Conservation (phyloP, 1,140 invertebrate genomes). For the Linepithema humile region DNA sequence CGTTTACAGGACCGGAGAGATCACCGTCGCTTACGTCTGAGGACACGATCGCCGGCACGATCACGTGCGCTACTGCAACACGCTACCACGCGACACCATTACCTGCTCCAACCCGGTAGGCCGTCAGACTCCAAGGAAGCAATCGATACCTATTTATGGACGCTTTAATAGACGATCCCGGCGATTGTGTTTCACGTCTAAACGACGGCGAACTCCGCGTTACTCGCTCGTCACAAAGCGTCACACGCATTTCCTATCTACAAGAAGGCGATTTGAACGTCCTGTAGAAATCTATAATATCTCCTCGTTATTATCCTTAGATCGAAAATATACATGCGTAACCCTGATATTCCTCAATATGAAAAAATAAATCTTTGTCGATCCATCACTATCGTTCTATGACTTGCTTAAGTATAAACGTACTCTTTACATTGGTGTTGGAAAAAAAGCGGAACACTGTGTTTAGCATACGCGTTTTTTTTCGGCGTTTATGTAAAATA, state of each 20-base stretch:
- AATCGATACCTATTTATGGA: not conserved
- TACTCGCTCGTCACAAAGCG: not conserved
- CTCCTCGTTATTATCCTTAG: slow-evolving; percentile 50
- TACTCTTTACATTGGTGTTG: slow-evolving; percentile 46
- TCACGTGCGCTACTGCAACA: not conserved
- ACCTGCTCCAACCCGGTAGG: slow-evolving; percentile 17
- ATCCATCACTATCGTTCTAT: slow-evolving; percentile 53
- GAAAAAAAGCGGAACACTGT: slow-evolving; percentile 48
- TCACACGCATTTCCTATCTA: slow-evolving; percentile 26
- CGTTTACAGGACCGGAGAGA: not conserved
- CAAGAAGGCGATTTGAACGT: slow-evolving; percentile 20
- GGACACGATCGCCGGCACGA: not conserved
- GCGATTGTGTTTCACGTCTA: not conserved
- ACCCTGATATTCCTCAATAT: slow-evolving; percentile 75
- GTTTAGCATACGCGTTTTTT: not conserved
- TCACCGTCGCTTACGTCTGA: not conserved
- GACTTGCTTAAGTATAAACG: slow-evolving; percentile 45
- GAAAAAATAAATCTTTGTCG: slow-evolving; percentile 71
- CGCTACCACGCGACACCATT: not conserved
- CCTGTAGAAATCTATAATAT: slow-evolving; percentile 33
- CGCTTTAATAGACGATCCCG: not conserved
- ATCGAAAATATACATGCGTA: slow-evolving; percentile 59
- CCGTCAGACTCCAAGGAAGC: slow-evolving; percentile 23
- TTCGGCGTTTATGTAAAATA: not conserved
- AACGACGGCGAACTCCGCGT: not conserved